phyloP scores from a whole-genome alignment of 92 coral and sea anemone species.

The Phenganax subtilis region DNA sequence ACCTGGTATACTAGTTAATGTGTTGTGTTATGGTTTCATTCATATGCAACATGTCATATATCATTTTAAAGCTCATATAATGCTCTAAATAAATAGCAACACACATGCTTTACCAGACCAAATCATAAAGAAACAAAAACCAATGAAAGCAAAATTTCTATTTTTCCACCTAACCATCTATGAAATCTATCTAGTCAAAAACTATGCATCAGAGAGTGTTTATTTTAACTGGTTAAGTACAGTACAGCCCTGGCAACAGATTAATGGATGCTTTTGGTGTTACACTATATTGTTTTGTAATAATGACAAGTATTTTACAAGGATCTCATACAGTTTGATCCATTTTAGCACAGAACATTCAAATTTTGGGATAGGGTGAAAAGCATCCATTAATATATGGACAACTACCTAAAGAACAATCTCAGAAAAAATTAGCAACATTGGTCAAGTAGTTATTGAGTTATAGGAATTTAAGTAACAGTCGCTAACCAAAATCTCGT shows the following conservation, averaged over 20 bases:
- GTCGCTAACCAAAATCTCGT: slow-evolving; percentile 9
- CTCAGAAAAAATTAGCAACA: slow-evolving; percentile 40
- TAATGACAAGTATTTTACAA: background rate
- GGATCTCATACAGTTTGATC: background rate
- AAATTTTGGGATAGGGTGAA: background rate
- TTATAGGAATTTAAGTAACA: slow-evolving; percentile 29
- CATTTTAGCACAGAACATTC: background rate
- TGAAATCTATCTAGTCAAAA: background rate
- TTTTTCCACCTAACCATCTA: background rate
- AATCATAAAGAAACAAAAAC: background rate
- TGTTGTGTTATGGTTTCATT: background rate
- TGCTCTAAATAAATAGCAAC: background rate
- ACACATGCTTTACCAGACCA: slow-evolving; percentile 1
- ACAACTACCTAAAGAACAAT: slow-evolving; percentile 37
- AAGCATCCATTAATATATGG: slow-evolving; percentile 12
- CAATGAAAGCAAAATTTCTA: background rate
- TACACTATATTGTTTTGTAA: slow-evolving; percentile 2
- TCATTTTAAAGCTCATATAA: too few species aligned
- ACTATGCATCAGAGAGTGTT: background rate
- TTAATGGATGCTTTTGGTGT: slow-evolving; percentile 14
- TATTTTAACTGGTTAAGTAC: background rate
- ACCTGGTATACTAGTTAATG: background rate
- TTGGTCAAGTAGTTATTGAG: slow-evolving; percentile 32
- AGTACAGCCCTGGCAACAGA: slow-evolving; percentile 5
- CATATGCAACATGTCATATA: background rate